Base-by-base conservation (phyloP, 2,797 vertebrate species). In the Anguilla anguilla region DNA sequence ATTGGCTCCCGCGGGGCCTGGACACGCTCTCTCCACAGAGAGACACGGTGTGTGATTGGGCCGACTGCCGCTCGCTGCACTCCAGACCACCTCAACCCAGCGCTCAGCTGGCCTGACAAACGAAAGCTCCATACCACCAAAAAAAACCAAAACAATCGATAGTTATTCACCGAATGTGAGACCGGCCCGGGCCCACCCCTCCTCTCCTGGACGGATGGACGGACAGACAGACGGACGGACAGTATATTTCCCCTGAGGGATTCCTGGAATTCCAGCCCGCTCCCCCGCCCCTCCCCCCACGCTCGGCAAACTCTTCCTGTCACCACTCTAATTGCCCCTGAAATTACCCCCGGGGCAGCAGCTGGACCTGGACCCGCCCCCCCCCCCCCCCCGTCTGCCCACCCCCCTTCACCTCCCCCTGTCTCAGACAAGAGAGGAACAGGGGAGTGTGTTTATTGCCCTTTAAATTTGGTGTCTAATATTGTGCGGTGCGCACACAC, bases 291-390 rank as follows among this genome's bases (percentile, higher is more conserved):
- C 31, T 17, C 6, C 79, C 25, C 79, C 53, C 43, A 55, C 86
- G 82, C 86, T 57, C 55, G 57, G 59, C 9, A 6, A 61, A 85
- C 89, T 77, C 72, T 92, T 93, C 91, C 91, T 91, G 90, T 91
- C 89, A 85, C 55, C 81, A 89, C 64, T 90, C 6, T 77, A 88
- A 91, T 90, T 90, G 89, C 82, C 85, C 35, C 87, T 88, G 69
- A 87, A 83, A 86, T 85, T 87, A 90, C 89, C 92, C 93, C 90
- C 10, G 86, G 91, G 93, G 92, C 92, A 91, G 91, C 92, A 93
- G 92, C 92, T 93, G 93, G 85, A 90, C 91, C 90, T 90, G 88
- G 89, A 92, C 91, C 93, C 93, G 92, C 94, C 92, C 86, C 93
- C 92, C 94, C 92, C 86, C 92, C 86, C 88, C 39, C 85, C 85